phyloP scores from a whole-genome alignment of 30 jellyfish, hydroid and myxozoan species.

The Sanderia malayensis region DNA sequence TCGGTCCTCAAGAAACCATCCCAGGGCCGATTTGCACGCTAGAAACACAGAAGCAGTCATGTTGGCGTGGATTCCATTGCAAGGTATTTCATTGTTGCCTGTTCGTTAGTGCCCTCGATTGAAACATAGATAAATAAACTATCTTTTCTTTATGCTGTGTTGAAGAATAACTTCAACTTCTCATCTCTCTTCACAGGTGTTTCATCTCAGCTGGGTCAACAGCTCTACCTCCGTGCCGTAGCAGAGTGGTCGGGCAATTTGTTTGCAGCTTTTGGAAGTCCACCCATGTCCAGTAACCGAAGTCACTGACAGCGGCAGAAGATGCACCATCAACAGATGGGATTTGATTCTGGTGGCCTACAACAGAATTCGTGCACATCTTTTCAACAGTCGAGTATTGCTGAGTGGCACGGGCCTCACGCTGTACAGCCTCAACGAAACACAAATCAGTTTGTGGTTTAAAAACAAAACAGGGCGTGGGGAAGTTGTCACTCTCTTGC shows the following conservation, averaged over 20 bases:
- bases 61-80: slow-evolving; percentile 13
- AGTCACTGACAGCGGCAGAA: not conserved
- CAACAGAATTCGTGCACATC: slow-evolving; percentile 14
- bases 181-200: too few species aligned
- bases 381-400: slow-evolving; percentile 2
- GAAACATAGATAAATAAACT: too few species aligned
- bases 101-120: too few species aligned
- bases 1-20: slow-evolving; percentile 5
- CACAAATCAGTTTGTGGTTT: slow-evolving; percentile 13
- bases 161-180: too few species aligned
- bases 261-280: slow-evolving; percentile 5
- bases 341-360: slow-evolving; percentile 2
- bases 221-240: slow-evolving; percentile 24
- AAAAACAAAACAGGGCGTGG: slow-evolving; percentile 24
- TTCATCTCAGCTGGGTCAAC: slow-evolving; percentile 20
- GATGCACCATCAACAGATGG: slow-evolving; percentile 2
- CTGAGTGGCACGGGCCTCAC: slow-evolving; percentile 12
- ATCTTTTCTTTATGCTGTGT: too few species aligned
- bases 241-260: slow-evolving; percentile 34
- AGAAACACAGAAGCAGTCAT: slow-evolving; percentile 6
- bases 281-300: not conserved
- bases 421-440: slow-evolving; percentile 19
- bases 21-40: slow-evolving; percentile 13
- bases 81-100: too few species aligned
- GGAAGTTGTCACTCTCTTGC: slow-evolving; percentile 1